Evolutionary conservation across 1,140 invertebrate species (phyloP), one percentile per base, ranked within the genome.

Genomic region (Meteorus sp.): DNA sequence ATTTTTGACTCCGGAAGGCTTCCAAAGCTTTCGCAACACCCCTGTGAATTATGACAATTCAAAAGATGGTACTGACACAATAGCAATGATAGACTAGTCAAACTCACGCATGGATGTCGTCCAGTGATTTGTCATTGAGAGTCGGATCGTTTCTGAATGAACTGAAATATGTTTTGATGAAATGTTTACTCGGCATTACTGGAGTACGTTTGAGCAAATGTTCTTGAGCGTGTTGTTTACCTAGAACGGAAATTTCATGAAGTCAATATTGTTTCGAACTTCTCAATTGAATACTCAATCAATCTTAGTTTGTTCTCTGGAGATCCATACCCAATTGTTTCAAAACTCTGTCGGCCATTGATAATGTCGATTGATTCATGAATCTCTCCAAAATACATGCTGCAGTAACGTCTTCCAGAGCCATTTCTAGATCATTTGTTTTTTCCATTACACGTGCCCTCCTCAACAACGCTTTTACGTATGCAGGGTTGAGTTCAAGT

Each of bases 381-480:
- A 96, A 98, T 59, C 85, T 85, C 81, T 97, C 94, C 53, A 97
- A 78, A 65, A 97, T 89, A 78, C 93, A 97, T 15, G 93, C 90
- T 44, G 91, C 88, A 11, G 94, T 97, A 0, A 96, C 85, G 84
- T 98, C 94, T 83, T 97, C 93, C 35, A 98, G 78, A 43, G 91
- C 88, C 51, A 89, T 82, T 65, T 88, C 84, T 59, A 93, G 84
- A 59, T 96, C 86, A 64, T 89, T 88, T 41, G 85, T 84, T 15
- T 87, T 83, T 79, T 97, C 92, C 65, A 87, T 85, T 9, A 92
- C 93, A 67, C 89, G 89, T 6, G 94, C 92, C 61, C 95, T 81
- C 47, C 96, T 80, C 43, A 86, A 81, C 53, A 97, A 84, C 11
- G 95, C 95, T 81, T 98, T 97, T 19, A 88, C 83, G 81, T 98